Percentiles rank a stretch among this genome's conserved stretches.
Evolutionary conservation across 2,888 invertebrate species (phyloP).

Genomic region (Dastarcus helophoroides): DNA sequence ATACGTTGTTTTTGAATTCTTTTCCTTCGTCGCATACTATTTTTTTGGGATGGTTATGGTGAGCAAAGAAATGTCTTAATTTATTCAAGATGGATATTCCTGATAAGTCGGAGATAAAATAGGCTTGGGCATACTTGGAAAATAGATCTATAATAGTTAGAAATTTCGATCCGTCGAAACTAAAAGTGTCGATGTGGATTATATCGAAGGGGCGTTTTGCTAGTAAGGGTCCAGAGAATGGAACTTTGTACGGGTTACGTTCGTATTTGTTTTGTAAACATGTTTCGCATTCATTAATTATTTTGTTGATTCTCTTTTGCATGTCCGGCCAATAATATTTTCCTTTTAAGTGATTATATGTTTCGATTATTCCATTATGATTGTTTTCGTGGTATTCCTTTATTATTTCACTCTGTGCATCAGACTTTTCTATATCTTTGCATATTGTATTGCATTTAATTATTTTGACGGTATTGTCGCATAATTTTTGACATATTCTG

Average conservation of each 20-base stretch:
- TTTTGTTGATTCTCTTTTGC: constrained; percentile 10
- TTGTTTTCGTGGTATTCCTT: constrained; percentile 8
- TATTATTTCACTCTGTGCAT: constrained; percentile 7
- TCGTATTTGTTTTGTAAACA: constrained; percentile 15
- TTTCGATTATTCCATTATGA: constrained; percentile 8
- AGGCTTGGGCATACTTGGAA: constrained; percentile 12
- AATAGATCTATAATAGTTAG: constrained; percentile 9
- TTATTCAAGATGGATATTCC: constrained; percentile 10
- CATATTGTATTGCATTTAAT: constrained; percentile 7
- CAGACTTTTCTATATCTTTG: constrained; percentile 5
- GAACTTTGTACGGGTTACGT: constrained; percentile 12
- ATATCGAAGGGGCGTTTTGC: constrained; percentile 13
- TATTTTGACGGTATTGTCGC: constrained; percentile 7
- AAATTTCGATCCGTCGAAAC: constrained; percentile 7
- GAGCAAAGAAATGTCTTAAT: constrained; percentile 12
- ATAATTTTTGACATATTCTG: constrained; percentile 3
- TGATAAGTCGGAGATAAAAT: constrained; percentile 7
- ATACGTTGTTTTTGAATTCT: constrained; percentile 10
- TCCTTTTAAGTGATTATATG: too few species aligned
- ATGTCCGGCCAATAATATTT: constrained; percentile 12
- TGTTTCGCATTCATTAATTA: constrained; percentile 13
- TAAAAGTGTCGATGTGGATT: constrained; percentile 9
- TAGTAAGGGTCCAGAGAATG: constrained; percentile 12
- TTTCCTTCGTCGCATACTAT: constrained; percentile 11
- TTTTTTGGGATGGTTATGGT: constrained; percentile 12